These are phyloP conservation scores for Leptopilina myrica DNA, from an alignment of 2,888 invertebrate genomes.

Conservation along the genomic window DNA sequence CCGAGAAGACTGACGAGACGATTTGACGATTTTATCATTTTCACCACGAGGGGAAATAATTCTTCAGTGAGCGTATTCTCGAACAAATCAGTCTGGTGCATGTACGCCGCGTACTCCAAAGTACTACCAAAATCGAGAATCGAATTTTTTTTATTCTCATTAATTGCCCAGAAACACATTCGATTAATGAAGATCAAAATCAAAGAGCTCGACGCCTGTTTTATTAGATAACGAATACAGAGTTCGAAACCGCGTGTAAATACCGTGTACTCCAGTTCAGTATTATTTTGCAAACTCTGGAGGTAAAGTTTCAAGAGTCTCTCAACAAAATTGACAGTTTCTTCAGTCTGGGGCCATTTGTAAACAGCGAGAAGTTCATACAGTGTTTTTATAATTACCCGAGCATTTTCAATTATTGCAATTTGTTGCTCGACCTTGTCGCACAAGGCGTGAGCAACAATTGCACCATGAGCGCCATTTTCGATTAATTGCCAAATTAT, in stretches of 20 bases:
- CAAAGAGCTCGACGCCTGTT: slow-evolving; percentile 77
- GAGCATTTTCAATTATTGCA: slow-evolving; percentile 72
- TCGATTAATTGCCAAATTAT: slow-evolving; percentile 68
- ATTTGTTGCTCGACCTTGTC: slow-evolving; percentile 61
- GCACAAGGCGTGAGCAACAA: slow-evolving; percentile 61
- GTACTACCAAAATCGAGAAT: slow-evolving; percentile 79
- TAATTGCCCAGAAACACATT: slow-evolving; percentile 79
- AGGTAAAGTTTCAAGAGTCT: slow-evolving; percentile 78
- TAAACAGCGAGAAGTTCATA: slow-evolving; percentile 78
- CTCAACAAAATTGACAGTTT: slow-evolving; percentile 76
- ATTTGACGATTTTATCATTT: slow-evolving; percentile 77
- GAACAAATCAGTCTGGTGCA: slow-evolving; percentile 76
- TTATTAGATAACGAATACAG: slow-evolving; percentile 78
- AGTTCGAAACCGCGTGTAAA: slow-evolving; percentile 79
- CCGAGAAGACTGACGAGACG: slow-evolving; percentile 78
- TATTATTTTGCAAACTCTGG: slow-evolving; percentile 72
- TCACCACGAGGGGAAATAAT: slow-evolving; percentile 77
- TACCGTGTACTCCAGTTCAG: slow-evolving; percentile 68
- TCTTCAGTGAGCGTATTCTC: slow-evolving; percentile 77
- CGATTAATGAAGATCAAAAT: slow-evolving; percentile 77
- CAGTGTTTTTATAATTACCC: slow-evolving; percentile 77
- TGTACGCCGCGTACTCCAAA: slow-evolving; percentile 78
- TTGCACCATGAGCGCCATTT: slow-evolving; percentile 57
- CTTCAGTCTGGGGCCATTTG: slow-evolving; percentile 76
- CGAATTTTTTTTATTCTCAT: slow-evolving; percentile 74